phyloP scores from a whole-genome alignment of 2,888 invertebrate genomes.

The Dryadula phaetusa region DNA sequence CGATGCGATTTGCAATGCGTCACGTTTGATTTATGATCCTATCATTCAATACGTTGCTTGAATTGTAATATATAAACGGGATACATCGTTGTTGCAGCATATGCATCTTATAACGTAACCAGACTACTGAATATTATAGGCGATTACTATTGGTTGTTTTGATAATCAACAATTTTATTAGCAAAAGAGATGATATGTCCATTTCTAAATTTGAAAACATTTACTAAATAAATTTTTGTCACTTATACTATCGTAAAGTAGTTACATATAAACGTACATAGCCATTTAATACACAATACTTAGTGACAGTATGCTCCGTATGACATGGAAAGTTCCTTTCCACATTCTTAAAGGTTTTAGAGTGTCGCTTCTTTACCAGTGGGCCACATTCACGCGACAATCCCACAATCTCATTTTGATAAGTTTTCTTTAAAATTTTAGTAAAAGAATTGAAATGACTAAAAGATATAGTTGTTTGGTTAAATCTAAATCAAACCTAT shows the following conservation, averaged over 20 bases:
- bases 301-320: too few species aligned
- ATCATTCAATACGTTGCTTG: conserved; percentile 36
- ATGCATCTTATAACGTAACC: not conserved
- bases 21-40: conserved; percentile 55
- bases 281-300: too few species aligned
- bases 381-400: too few species aligned
- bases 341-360: too few species aligned
- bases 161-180: not conserved
- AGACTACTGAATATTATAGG: not conserved
- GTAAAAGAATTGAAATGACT: not conserved
- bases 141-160: not conserved
- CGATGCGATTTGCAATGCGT: conserved; percentile 55
- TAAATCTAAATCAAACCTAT: not conserved
- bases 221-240: not conserved
- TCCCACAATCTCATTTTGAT: too few species aligned
- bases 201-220: not conserved
- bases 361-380: too few species aligned
- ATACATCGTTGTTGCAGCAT: conserved; percentile 1
- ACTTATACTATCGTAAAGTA: not conserved
- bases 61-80: conserved; percentile 27
- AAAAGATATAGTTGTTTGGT: not conserved
- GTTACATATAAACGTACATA: too few species aligned
- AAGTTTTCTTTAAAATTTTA: not conserved
- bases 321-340: too few species aligned
- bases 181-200: not conserved